Base-by-base conservation (phyloP, 2,888 invertebrate species). In the Encarsia formosa region DNA sequence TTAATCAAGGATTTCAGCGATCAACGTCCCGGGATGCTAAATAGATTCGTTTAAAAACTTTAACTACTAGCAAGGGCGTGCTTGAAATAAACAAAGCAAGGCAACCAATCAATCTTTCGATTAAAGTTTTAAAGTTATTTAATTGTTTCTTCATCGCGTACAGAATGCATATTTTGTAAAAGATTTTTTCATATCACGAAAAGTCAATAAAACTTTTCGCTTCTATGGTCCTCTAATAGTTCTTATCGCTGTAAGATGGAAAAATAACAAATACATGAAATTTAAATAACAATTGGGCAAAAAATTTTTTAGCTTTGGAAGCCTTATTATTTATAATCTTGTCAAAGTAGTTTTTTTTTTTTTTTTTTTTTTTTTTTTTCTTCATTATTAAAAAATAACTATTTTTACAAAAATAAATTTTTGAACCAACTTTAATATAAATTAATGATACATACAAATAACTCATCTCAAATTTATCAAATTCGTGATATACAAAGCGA, bases 21-120 rank as follows among this genome's bases (percentile, higher is more conserved):
- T 62, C 65, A 61, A 64, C 65, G 65, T 61, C 63, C 65, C 63
- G 64, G 63, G 64, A 65, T 66, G 62, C 59, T 62, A 65, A 63
- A 65, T 56, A 65, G 58, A 59, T 63, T 61, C 54, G 54, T 61
- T 61, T 57, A 59, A 63, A 65, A 65, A 61, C 58, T 60, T 61
- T 64, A 60, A 52, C 58, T 60, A 61, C 58, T 59, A 55, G 61
- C 60, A 58, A 61, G 55, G 49, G 54, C 52, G 54, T 61, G 54
- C 51, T 61, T 52, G 54, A 59, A 61, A 57, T 53, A 50, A 59
- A 58, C 52, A 44, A 57, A 54, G 46, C 43, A 56, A 57, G 54
- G 54, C 57, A 59, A 58, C 52, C 49, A 52, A 56, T 50, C 60
- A 48, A 52, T 56, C 52, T 56, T 56, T 47, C 47, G 56, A 56